Conservation (phyloP, 2,113 vertebrate genomes). For the Sylvietta virens region DNA sequence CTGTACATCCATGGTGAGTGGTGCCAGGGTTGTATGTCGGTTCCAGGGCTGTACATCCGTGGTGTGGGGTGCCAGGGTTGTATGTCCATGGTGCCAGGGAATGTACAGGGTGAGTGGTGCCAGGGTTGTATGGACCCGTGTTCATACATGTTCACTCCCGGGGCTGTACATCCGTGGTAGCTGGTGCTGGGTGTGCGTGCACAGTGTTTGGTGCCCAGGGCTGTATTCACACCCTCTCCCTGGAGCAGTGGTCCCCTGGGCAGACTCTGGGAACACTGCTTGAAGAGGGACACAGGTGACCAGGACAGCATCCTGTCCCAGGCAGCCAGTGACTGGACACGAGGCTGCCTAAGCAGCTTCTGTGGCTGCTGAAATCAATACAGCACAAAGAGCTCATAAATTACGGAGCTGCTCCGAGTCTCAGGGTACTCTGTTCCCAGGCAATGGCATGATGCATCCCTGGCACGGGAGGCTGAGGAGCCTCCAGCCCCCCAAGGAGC, state of each 20-base stretch:
- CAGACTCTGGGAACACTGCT: rapidly evolving
- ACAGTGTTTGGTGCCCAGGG: neutral
- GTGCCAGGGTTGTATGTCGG: neutral
- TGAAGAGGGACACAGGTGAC: neutral
- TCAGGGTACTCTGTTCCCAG: neutral
- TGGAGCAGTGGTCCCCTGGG: rapidly evolving
- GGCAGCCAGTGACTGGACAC: rapidly evolving
- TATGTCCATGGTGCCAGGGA: rapidly evolving
- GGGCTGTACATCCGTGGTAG: neutral
- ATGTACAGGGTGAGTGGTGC: too few species aligned
- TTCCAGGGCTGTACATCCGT: neutral
- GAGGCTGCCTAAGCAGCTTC: neutral
- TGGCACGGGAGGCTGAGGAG: rapidly evolving
- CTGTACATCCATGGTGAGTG: too few species aligned
- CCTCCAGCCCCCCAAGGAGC: neutral
- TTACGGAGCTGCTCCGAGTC: neutral
- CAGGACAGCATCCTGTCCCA: neutral
- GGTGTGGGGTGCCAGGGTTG: neutral
- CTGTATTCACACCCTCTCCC: neutral
- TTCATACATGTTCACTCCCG: neutral
- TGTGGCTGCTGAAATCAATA: neutral
- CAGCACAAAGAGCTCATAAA: neutral
- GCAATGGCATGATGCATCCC: rapidly evolving
- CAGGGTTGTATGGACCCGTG: neutral
- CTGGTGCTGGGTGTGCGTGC: rapidly evolving